phyloP scores from a whole-genome alignment of 2,113 vertebrate genomes.

The Triplophysa siluroides region DNA sequence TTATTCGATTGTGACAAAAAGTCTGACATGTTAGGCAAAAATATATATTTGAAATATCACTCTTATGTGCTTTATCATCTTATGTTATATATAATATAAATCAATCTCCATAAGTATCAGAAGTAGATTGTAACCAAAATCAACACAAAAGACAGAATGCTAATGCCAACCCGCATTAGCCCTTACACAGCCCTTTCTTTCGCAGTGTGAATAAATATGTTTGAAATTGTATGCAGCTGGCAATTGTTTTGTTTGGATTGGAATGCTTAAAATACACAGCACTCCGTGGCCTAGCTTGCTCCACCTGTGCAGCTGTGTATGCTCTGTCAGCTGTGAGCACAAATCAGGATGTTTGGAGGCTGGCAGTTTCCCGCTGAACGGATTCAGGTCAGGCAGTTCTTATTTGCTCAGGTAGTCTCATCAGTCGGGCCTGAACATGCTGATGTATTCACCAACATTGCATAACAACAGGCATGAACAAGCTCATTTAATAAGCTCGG shows the following conservation, averaged over 20 bases:
- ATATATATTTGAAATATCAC: too few relatives aligned
- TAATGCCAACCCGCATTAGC: background rate
- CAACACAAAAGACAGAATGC: background rate
- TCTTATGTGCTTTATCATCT: too few relatives aligned
- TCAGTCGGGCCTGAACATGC: slow-evolving; percentile 13
- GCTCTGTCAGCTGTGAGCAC: slow-evolving; percentile 47
- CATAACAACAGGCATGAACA: slow-evolving; percentile 17
- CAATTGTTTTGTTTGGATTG: slow-evolving; percentile 33
- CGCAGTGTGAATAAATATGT: slow-evolving; percentile 8
- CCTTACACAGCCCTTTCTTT: background rate
- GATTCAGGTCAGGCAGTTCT: slow-evolving; percentile 51
- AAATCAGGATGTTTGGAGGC: slow-evolving; percentile 27
- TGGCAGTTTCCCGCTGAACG: slow-evolving; percentile 41
- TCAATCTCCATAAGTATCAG: background rate
- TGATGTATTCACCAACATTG: slow-evolving; percentile 30
- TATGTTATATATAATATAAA: too few relatives aligned
- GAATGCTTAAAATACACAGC: slow-evolving; percentile 40
- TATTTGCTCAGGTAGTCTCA: slow-evolving; percentile 42
- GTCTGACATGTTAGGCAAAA: too few relatives aligned
- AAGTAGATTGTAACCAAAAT: too few relatives aligned
- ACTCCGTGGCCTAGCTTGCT: slow-evolving; percentile 42
- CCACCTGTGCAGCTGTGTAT: slow-evolving; percentile 43
- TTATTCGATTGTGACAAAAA: too few relatives aligned
- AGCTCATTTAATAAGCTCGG: slow-evolving; percentile 28
- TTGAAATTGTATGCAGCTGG: slow-evolving; percentile 37